A percentile compares a stretch with the other conserved stretches of the same genome.
These are phyloP conservation scores for Petrosia ficiformis DNA, from an alignment of 37 sponge, comb jelly and placozoan genomes.

Conservation along the genomic window DNA sequence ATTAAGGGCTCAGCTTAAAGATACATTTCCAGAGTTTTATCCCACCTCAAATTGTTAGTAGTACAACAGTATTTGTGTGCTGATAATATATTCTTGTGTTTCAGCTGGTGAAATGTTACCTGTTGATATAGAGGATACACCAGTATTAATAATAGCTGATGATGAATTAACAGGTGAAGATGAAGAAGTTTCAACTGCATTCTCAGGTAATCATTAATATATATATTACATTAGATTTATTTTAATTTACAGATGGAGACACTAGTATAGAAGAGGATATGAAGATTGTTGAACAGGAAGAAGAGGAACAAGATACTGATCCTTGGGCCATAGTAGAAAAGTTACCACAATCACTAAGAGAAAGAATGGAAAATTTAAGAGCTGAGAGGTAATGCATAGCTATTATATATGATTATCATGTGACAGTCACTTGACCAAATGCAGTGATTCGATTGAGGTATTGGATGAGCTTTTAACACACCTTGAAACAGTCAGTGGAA, in stretches of 20 bases:
- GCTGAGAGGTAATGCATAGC: constrained; percentile 22
- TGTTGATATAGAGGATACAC: not conserved
- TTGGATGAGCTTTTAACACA: not conserved
- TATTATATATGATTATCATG: no score
- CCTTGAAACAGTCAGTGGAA: not conserved
- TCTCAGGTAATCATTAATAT: constrained; percentile 23
- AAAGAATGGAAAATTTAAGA: constrained; percentile 21
- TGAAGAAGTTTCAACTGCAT: constrained; percentile 41
- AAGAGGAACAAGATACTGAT: no score
- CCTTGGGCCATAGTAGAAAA: constrained; percentile 21
- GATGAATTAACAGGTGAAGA: constrained; percentile 57
- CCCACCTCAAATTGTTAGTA: not conserved
- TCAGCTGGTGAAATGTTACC: not conserved
- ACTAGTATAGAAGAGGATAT: no score
- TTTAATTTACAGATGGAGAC: not conserved
- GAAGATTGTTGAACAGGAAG: no score
- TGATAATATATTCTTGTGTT: not conserved
- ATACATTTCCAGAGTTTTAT: constrained; percentile 66
- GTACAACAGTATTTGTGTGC: constrained; percentile 21
- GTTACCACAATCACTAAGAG: constrained; percentile 17
- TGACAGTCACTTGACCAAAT: no score
- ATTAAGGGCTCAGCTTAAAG: constrained; percentile 34
- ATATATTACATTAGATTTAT: not conserved
- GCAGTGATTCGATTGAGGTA: not conserved
- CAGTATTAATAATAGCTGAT: constrained; percentile 7